Base-by-base conservation (phyloP, 2,113 vertebrate species). In the Nothocercus julius region DNA sequence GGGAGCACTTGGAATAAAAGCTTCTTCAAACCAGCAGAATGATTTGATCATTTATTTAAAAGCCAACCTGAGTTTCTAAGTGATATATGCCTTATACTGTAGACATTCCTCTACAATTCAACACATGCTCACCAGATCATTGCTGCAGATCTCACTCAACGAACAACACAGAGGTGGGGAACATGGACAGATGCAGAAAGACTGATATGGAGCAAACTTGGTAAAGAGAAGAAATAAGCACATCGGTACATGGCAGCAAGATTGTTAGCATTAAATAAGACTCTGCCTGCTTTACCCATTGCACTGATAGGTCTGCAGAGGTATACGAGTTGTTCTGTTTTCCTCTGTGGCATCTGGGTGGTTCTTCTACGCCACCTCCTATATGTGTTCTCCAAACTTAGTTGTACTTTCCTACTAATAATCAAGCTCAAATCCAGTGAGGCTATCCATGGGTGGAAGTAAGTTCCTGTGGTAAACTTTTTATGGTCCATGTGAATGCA, bases 1-100 rank as follows among this genome's bases (percentile, higher is more conserved):
- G 44, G 32, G 40, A 82, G n/a, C 81, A 28, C 19, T 67, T 28
- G 7, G 16, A 77, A 66, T 73, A 81, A 91, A 91, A 82, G 47
- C 58, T 76, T 82, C 56, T 83, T 38, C 62, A 92, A 82, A 87
- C 3, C 73, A 68, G 73, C 34, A 76, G 67, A 91, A 87, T 1
- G 0, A 51, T 42, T 42, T 0, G 0, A 78, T 68, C 28, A 14
- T 69, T 92, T 81, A 32, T 92, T 93, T 76, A 84, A 90, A 93
- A 96, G 68, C n/a, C 44, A 94, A 36, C 28, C 63, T 92, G 44
- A 15, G 22, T 73, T 94, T 95, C 68, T 77, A 24, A 89, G 73
- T 70, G 63, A 30, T 69, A 59, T 51, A 69, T 89, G 25, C 54
- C 45, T 88, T 77, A 42, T 28, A 11, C 47, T 61, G 30, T 45